These are phyloP conservation scores for Leptura quadrifasciata DNA, from an alignment of 2,888 invertebrate genomes.

Conservation along the genomic window DNA sequence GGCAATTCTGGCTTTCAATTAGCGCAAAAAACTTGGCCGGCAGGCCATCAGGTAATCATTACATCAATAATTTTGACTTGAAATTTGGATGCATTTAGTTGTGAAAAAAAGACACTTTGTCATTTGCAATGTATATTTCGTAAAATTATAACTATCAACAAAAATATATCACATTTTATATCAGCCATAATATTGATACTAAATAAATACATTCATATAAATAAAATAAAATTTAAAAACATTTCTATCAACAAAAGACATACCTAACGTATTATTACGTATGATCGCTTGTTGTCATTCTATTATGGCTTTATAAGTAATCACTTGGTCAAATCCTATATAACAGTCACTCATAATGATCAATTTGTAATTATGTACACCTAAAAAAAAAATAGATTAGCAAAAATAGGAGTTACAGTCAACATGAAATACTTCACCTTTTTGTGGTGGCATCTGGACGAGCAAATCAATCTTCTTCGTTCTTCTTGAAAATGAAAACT, in stretches of 20 bases:
- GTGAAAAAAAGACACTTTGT: too few species aligned
- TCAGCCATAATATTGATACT: neutral
- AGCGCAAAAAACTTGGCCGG: too few species aligned
- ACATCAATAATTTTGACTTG: too few species aligned
- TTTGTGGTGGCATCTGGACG: slow-evolving; percentile 78
- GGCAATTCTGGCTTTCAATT: too few species aligned
- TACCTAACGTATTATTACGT: neutral
- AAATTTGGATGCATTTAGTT: too few species aligned
- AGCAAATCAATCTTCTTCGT: slow-evolving; percentile 73
- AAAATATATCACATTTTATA: slow-evolving; percentile 7
- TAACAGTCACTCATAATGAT: slow-evolving; percentile 95
- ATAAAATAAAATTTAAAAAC: neutral
- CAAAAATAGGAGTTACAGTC: slow-evolving; percentile 12
- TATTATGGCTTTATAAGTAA: slow-evolving; percentile 61
- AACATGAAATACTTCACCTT: slow-evolving; percentile 66
- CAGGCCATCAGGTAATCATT: too few species aligned
- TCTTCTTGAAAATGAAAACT: slow-evolving; percentile 81
- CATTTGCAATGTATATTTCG: too few species aligned
- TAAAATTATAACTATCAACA: neutral
- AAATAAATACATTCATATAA: slow-evolving; percentile 3
- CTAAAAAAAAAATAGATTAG: slow-evolving; percentile 72
- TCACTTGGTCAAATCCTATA: slow-evolving; percentile 95
- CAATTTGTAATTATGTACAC: slow-evolving; percentile 85
- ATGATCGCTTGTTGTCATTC: slow-evolving; percentile 7
- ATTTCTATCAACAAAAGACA: neutral